Base-by-base conservation (phyloP, 2,888 invertebrate genomes). In the Myathropa florea region DNA sequence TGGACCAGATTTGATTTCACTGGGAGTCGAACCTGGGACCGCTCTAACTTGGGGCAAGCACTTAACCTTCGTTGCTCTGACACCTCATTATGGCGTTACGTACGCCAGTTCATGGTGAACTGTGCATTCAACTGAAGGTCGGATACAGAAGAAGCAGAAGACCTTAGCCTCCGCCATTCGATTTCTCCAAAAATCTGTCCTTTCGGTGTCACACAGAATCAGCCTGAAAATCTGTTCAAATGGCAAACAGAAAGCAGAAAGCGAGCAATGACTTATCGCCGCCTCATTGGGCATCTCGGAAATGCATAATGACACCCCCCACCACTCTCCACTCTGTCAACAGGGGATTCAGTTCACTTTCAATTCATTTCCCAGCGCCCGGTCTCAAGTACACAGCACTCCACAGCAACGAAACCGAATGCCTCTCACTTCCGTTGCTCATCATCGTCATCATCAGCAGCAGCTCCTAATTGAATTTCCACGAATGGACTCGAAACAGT, bases 381-480 rank as follows among this genome's bases (percentile, higher is more conserved):
- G n/a, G n/a, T 39, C 57, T 57, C 57, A 57, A 57, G 24, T n/a
- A 57, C 24, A 23, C 9, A 23, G 55, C 39, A 71, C 79, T 65
- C 33, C 70, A 23, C 53, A 84, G 46, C 65, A 79, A 71, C 75
- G 60, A 46, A 59, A 53, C 61, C 12, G 63, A 78, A 73, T 73
- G 70, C 60, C 65, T 57, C 39, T n/a, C n/a, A 23, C 55, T 81
- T 68, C 59, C 71, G 61, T 26, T 81, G 76, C 61, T 80, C 71
- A 72, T 84, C 84, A 61, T 79, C 33, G 12, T 33, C 33, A 33
- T 30, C 30, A 30, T 30, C 30, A n/a, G 9, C 68, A 78, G 55
- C 61, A 26, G 60, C 60, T 68, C 73, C 81, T 85, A 85, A 85
- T 85, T 85, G 85, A 78, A 81, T 85, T 85, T 85, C 81, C 81